Evolutionary conservation across 2,888 invertebrate genomes (phyloP).

Genomic region (Lordiphosa andalusiaca): DNA sequence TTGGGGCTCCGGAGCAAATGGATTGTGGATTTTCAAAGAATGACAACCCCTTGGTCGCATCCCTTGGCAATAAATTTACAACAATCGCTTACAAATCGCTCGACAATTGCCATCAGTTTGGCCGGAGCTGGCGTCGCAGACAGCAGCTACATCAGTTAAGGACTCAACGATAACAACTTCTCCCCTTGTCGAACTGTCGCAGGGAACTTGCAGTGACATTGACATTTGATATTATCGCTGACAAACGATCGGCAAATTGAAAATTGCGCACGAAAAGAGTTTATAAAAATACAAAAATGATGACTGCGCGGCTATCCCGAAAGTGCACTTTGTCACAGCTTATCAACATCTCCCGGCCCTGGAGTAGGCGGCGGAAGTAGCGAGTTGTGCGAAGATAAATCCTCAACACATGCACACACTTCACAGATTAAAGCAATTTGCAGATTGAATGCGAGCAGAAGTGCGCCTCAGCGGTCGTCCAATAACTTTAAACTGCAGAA

Average conservation of each 20-base stretch:
- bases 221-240: constrained; percentile 67
- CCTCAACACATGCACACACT: constrained; percentile 36
- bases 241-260: constrained; percentile 70
- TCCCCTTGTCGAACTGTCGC: constrained; percentile 21
- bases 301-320: constrained; percentile 37
- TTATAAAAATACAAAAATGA: constrained; percentile 41
- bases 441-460: constrained; percentile 59
- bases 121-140: constrained; percentile 39
- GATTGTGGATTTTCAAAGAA: no score
- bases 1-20: constrained; percentile 30
- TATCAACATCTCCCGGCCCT: constrained; percentile 59
- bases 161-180: constrained; percentile 32
- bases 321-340: constrained; percentile 72
- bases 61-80: constrained; percentile 43
- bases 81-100: constrained; percentile 71
- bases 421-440: constrained; percentile 71
- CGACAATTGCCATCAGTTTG: constrained; percentile 64
- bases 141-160: constrained; percentile 56
- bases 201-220: constrained; percentile 55
- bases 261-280: constrained; percentile 56
- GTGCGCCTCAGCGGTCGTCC: constrained; percentile 47
- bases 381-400: constrained; percentile 43
- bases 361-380: constrained; percentile 18
- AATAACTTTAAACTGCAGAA: constrained; percentile 64
- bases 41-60: not conserved